Percentiles rank a stretch among this genome's conserved stretches.
Evolutionary conservation across 2,797 vertebrate genomes (phyloP).

Genomic region (Cryptoblepharus egeriae): DNA sequence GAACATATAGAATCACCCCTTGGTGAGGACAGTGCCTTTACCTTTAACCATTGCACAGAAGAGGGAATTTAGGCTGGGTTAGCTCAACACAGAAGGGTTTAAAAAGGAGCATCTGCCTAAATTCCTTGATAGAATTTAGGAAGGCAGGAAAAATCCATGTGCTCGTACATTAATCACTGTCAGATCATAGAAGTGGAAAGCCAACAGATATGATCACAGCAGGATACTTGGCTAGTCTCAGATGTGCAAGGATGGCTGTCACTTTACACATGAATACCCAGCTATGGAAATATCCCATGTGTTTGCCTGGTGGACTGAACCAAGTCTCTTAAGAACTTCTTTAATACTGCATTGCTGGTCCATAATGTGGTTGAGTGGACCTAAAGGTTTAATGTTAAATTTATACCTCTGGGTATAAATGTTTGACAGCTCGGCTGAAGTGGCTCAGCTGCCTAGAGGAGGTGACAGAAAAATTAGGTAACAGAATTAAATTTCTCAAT

Average conservation of each 20-base stretch:
- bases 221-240: background rate
- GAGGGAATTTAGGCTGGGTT: too few relatives aligned
- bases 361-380: too few relatives aligned
- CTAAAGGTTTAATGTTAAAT: too few relatives aligned
- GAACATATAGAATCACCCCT: too few relatives aligned
- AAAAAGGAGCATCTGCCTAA: too few relatives aligned
- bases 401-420: too few relatives aligned
- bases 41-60: too few relatives aligned
- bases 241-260: background rate
- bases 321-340: background rate
- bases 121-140: too few relatives aligned
- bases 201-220: background rate
- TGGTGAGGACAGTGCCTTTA: too few relatives aligned
- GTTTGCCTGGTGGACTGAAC: background rate
- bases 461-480: background rate
- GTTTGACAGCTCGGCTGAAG: background rate
- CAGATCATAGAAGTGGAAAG: background rate
- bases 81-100: too few relatives aligned
- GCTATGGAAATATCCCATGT: background rate
- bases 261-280: background rate
- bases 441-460: background rate
- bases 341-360: background rate
- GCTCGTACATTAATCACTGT: background rate
- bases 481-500: background rate
- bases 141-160: background rate